Base-by-base conservation (phyloP, 1,140 invertebrate species). In the Drosophila watanabei region DNA sequence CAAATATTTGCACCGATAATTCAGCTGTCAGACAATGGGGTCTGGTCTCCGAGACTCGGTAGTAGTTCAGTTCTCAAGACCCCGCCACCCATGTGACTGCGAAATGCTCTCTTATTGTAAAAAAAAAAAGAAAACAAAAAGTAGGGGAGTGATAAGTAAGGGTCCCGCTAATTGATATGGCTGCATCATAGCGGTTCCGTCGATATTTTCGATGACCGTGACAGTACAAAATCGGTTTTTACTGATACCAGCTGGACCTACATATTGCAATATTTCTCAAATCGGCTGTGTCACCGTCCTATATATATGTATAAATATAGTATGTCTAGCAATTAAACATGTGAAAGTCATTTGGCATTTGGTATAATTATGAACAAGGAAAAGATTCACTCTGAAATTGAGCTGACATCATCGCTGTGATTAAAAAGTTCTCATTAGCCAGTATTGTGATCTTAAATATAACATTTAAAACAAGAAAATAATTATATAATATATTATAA, bases 1-100 rank as follows among this genome's bases (percentile, higher is more conserved):
- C 30, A 83, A 83, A 83, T 83, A 83, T 83, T 79, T 83, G 56
- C 54, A 6, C 39, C 48, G 41, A 77, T 41, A 59, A 79, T 63
- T 69, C 48, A 46, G 32, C 30, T 64, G 60, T 28, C 68, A 65
- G 79, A 86, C 79, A 80, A 69, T 75, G 75, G 43, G 10, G 24
- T 71, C 13, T 30, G n/a, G n/a, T n/a, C n/a, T n/a, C n/a, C n/a
- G n/a, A n/a, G n/a, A n/a, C 35, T 41, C 9, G 11, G 1, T 32
- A 37, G 13, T 32, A 54, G 45, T 73, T 65, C 69, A 71, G 35
- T 72, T 46, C 35, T 35, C 32, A 20, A 54, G 51, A 35, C 30
- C 32, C 32, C 52, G 11, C 33, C 14, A 10, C 16, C 68, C 70
- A 73, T 73, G 66, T 72, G 68, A 73, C 68, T 73, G 28, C 20